Conservation (phyloP, 2,888 invertebrate genomes). For the Eristalis intricaria region DNA sequence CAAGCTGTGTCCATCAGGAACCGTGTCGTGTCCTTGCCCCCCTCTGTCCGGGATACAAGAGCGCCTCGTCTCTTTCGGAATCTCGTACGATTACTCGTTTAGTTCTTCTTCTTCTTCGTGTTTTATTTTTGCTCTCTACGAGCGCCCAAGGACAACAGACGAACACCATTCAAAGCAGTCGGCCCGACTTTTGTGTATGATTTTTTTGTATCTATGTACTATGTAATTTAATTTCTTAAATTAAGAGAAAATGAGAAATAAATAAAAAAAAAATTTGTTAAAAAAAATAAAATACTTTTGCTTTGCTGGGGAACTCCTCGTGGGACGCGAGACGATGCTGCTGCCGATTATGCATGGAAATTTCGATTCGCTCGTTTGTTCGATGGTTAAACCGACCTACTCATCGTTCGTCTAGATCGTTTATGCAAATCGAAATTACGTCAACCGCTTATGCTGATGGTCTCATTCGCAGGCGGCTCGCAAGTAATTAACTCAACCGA, state of each 20-base stretch:
- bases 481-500: too few relatives aligned
- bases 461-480: too few relatives aligned
- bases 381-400: too few relatives aligned
- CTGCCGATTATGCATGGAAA: too few relatives aligned
- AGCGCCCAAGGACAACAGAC: neutral
- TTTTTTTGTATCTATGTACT: constrained; percentile 50
- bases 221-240: constrained; percentile 70
- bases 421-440: too few relatives aligned
- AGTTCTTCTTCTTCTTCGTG: neutral
- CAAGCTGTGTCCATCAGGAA: neutral
- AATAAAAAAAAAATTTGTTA: constrained; percentile 56
- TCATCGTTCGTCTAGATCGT: too few relatives aligned
- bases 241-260: constrained; percentile 71
- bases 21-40: neutral
- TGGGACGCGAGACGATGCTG: too few relatives aligned
- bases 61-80: neutral
- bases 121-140: neutral
- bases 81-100: neutral
- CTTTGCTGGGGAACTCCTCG: too few relatives aligned
- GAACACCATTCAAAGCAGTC: constrained; percentile 32
- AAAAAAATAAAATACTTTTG: constrained; percentile 12
- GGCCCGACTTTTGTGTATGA: constrained; percentile 63
- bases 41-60: neutral
- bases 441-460: too few relatives aligned
- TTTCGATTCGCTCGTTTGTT: too few relatives aligned